Evolutionary conservation across 2,888 invertebrate species (phyloP), one percentile per base, ranked within the genome.

Genomic region (Tiliacea citrago): DNA sequence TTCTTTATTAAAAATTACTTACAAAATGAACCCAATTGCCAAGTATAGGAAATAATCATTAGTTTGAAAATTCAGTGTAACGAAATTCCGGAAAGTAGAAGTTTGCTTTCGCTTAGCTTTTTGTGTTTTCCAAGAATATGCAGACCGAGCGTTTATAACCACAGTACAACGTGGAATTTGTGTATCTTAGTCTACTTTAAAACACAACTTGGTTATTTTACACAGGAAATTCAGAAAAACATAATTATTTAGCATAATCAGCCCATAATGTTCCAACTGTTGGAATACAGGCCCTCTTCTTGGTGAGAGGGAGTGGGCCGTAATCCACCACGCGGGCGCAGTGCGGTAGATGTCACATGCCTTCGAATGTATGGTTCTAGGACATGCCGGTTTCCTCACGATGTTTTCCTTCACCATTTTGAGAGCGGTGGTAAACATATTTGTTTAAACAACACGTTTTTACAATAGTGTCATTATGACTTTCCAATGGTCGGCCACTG

Each of bases 1-100:
- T 24, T 74, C 77, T 79, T 76, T 82, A 73, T 71, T 77, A 71
- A 79, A 63, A 77, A 68, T 77, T 68, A 42, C 35, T n/a, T 67
- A 58, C n/a, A 47, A 73, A 75, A 58, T 75, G 74, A 39, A 67
- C 35, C 18, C 45, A 53, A 65, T 73, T 61, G 24, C 24, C 13
- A 24, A 65, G 29, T 45, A 42, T 24, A 73, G 21, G 53, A 49
- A 55, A 53, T 73, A 68, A 73, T 61, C 6, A 4, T 35, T 21
- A 76, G 61, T 76, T 79, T 35, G 21, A n/a, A 57, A 71, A 69
- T 57, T 53, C 29, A 66, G 16, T 35, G 21, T 57, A 35, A 45
- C 69, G n/a, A 75, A 47, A 57, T 35, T 29, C 45, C 45, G 29
- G 39, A 61, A 55, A 61, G 13, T 29, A 65, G 13, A 47, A 60